Evolutionary conservation across 2,888 invertebrate genomes (phyloP).

Genomic region (Eupithecia abbreviata): DNA sequence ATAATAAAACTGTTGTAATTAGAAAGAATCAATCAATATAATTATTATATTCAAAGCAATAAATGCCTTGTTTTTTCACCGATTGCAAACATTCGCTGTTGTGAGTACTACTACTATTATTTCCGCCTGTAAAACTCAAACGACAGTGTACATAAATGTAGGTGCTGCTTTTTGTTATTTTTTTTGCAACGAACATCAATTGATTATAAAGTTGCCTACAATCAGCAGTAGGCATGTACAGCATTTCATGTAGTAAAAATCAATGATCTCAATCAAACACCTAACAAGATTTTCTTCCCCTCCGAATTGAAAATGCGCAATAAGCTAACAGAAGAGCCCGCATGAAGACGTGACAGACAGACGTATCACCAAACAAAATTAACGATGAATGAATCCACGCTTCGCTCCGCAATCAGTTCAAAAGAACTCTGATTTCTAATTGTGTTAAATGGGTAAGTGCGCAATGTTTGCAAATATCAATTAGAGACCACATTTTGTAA

Average conservation of each 20-base stretch:
- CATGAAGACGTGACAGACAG: slow-evolving; percentile 19
- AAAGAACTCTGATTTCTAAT: not conserved
- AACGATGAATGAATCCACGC: slow-evolving; percentile 9
- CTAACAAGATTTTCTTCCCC: slow-evolving; percentile 12
- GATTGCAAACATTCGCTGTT: not conserved
- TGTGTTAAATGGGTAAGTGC: not conserved
- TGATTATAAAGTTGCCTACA: not conserved
- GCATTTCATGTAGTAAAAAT: not conserved
- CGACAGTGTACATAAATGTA: no score
- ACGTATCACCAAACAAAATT: slow-evolving; percentile 22
- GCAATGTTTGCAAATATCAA: slow-evolving; percentile 32
- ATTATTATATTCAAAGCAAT: no score
- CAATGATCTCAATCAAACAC: not conserved
- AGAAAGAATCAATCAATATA: no score
- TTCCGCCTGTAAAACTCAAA: not conserved
- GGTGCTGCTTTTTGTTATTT: no score
- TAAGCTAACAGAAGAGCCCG: slow-evolving; percentile 8
- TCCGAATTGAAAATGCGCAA: slow-evolving; percentile 17
- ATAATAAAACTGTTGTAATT: no score
- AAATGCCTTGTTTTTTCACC: not conserved
- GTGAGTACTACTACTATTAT: no score
- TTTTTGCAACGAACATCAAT: no score
- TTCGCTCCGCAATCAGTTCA: slow-evolving; percentile 14
- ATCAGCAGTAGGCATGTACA: not conserved
- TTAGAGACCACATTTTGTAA: not conserved